Evolutionary conservation across 2,113 vertebrate species (phyloP), one percentile per base, ranked within the genome.

Genomic region (Eubucco bourcierii): DNA sequence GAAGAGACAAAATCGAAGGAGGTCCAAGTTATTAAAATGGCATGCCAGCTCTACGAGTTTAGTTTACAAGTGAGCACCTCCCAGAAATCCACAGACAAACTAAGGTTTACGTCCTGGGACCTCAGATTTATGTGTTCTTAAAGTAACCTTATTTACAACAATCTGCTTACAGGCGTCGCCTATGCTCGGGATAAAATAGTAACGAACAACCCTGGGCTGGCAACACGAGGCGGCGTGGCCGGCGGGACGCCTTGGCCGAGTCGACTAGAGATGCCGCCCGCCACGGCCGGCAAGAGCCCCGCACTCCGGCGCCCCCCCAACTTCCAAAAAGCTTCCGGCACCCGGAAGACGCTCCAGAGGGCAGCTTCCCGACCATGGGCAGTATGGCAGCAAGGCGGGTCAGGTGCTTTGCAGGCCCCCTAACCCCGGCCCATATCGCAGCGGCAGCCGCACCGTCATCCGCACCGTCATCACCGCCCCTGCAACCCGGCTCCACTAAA

Each of bases 41-140:
- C 17, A 4, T 0, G 2, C 1, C 4, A 52, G 44, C 9, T 9
- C 27, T 19, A 8, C 1, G 1, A 9, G 10, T 59, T 50, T 6
- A 1, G 4, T 28, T 50, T 29, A 39, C 19, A 5, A 31, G 10
- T 9, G 16, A 16, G 25, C 14, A 59, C 7, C 5, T 19, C 31
- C 55, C 13, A 25, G 3, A 61, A 10, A 12, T 47, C 25, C 28
- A 7, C 33, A 28, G 4, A 7, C 18, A 79, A 76, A 47, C 19
- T 11, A 18, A 47, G 31, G 27, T 60, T 56, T n/a, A 37, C 5
- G 11, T 61, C 33, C 7, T 10, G 18, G 13, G 5, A 29, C 15
- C 2, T 21, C 4, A 1, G 10, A 29, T 18, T 33, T 37, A 19
- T 1, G 0, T 1, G 19, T 7, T 52, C 53, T 28, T 23, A 19